A percentile compares a stretch with the other conserved stretches of the same genome.
phyloP scores from a whole-genome alignment of 2,113 vertebrate genomes.

The Rhinoptilus africanus region DNA sequence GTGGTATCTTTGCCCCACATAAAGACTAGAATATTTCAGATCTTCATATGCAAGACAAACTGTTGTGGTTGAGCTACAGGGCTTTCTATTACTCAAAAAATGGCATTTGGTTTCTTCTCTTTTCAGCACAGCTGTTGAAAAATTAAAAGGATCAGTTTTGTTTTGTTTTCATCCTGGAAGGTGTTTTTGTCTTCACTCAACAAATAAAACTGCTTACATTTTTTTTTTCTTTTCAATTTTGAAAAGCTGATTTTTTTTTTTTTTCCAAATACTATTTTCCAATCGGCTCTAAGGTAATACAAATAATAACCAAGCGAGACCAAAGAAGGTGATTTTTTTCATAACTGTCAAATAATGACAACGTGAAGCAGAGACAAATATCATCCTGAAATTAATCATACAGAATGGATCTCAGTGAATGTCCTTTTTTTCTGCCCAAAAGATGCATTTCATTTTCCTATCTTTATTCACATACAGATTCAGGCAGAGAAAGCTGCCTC shows the following conservation, averaged over 20 bases:
- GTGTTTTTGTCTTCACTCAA: neutral
- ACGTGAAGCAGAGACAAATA: neutral
- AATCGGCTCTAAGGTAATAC: neutral
- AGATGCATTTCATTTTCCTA: constrained; percentile 33
- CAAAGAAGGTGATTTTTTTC: neutral
- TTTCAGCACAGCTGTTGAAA: neutral
- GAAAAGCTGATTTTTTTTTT: neutral
- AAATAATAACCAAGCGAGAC: neutral
- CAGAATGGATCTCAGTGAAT: neutral
- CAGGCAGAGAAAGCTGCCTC: neutral
- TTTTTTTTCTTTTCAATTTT: neutral
- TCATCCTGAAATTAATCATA: constrained; percentile 8
- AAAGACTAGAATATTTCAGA: neutral
- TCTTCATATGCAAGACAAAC: neutral
- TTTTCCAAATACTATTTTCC: neutral
- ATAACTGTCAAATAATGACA: constrained; percentile 11
- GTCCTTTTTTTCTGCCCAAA: neutral
- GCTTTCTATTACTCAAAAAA: neutral
- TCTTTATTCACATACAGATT: constrained; percentile 12
- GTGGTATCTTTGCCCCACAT: neutral
- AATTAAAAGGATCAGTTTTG: neutral
- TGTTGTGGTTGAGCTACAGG: neutral
- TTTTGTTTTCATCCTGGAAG: neutral
- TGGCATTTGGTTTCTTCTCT: neutral
- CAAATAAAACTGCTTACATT: accelerated